Evolutionary conservation across 2,888 invertebrate genomes (phyloP), one percentile per base, ranked within the genome.

Genomic region (Mimumesa dahlbomi): DNA sequence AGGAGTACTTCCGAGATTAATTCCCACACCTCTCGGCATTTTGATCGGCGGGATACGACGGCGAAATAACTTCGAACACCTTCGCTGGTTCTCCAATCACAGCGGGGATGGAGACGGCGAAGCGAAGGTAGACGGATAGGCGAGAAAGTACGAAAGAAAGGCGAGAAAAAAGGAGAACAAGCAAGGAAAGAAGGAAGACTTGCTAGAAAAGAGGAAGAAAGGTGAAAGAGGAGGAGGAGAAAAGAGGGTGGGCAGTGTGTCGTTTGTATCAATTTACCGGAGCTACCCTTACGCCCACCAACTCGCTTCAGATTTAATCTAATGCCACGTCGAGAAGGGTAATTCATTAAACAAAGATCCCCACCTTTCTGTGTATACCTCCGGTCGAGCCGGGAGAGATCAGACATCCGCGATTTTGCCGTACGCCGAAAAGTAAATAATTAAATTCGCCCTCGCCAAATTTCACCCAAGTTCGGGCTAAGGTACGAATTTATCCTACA

Each of bases 261-360:
- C 85, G 83, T 85, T 85, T 85, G 82, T 85, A 85, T 85, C 85
- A 85, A 85, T 85, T 85, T 85, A 84, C 77, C 49, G 31, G 64
- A 68, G 69, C 73, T 68, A 64, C 76, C 78, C 78, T 66, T 63
- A 70, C 76, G 75, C 69, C 74, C 77, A 76, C 74, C 61, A 68
- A 68, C 73, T 79, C 75, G 69, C 79, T 72, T 80, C 75, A 82
- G 80, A 82, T 85, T 85, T 85, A 85, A 85, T 85, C 84, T 79
- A 79, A 82, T 79, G 75, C 84, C 73, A 63, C 71, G 74, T 73
- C 73, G 74, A 82, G 81, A 73, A 72, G 79, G 81, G 82, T 82
- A 82, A 82, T 82, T 82, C 82, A 75, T 81, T 80, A 81, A 82
- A 82, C 74, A 77, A 82, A 78, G 82, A 77, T 81, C 73, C 71